These are phyloP conservation scores for Pseudobourletiella spinata DNA, from an alignment of 1,140 invertebrate species.

Conservation along the genomic window DNA sequence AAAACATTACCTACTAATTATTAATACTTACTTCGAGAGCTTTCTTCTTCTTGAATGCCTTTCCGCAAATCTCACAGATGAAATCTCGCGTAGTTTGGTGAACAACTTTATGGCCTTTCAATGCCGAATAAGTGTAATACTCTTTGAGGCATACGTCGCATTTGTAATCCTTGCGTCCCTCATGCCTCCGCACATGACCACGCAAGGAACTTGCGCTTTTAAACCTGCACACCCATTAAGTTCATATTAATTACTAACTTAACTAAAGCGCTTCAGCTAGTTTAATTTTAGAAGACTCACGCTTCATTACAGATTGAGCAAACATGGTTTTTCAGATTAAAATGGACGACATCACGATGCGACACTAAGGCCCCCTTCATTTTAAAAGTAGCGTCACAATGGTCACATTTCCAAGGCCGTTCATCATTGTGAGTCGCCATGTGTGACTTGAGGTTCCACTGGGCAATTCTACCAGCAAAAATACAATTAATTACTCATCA, in stretches of 20 bases:
- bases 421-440: constrained; percentile 23
- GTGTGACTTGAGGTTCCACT: constrained; percentile 30
- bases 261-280: no score
- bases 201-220: constrained; percentile 28
- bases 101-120: constrained; percentile 30
- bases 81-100: constrained; percentile 29
- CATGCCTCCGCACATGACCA: constrained; percentile 24
- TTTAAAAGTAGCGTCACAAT: constrained; percentile 31
- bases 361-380: constrained; percentile 30
- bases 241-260: no score
- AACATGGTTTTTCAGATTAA: constrained; percentile 29
- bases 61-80: constrained; percentile 25
- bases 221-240: no score
- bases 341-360: constrained; percentile 29
- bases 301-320: constrained; percentile 23
- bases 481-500: background rate
- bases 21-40: constrained; percentile 29
- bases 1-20: no score
- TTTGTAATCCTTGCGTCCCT: constrained; percentile 29
- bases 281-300: constrained; percentile 6
- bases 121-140: constrained; percentile 25
- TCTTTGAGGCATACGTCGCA: constrained; percentile 29
- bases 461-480: constrained; percentile 15
- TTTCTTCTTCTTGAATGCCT: constrained; percentile 33
- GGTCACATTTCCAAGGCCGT: constrained; percentile 32